A percentile compares a stretch with the other conserved stretches of the same genome.
phyloP scores from a whole-genome alignment of 2,797 vertebrate species.

The Gymnodraco acuticeps region DNA sequence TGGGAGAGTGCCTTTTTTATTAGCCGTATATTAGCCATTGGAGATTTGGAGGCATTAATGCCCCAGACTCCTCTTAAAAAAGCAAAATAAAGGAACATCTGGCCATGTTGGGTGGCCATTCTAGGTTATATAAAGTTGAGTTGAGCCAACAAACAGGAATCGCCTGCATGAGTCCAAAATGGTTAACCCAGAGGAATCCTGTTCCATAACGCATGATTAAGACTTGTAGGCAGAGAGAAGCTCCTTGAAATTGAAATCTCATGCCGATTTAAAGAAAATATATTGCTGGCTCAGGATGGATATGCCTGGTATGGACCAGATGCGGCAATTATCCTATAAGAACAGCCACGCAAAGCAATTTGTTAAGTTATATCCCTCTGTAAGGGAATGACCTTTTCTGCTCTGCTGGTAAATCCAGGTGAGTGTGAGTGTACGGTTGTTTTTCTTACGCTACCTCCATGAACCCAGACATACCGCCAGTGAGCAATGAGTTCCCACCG shows the following conservation, averaged over 20 bases:
- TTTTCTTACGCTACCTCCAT: slow-evolving; percentile 39
- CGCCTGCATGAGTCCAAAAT: slow-evolving; percentile 59
- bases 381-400: slow-evolving; percentile 40
- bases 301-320: slow-evolving; percentile 45
- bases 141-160: slow-evolving; percentile 66
- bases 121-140: slow-evolving; percentile 74
- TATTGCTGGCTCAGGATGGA: slow-evolving; percentile 60
- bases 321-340: slow-evolving; percentile 64
- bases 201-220: slow-evolving; percentile 69
- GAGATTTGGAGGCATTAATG: slow-evolving; percentile 69
- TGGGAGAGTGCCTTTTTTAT: slow-evolving; percentile 74
- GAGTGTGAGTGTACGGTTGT: slow-evolving; percentile 24
- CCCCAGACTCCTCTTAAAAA: slow-evolving; percentile 70
- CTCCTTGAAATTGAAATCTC: slow-evolving; percentile 82
- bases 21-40: slow-evolving; percentile 72
- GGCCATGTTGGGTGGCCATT: slow-evolving; percentile 75
- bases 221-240: slow-evolving; percentile 63
- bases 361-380: slow-evolving; percentile 48
- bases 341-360: slow-evolving; percentile 58
- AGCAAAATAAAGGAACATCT: slow-evolving; percentile 80
- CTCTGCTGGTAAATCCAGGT: slow-evolving; percentile 44
- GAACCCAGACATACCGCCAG: slow-evolving; percentile 34
- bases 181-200: slow-evolving; percentile 63
- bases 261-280: slow-evolving; percentile 69
- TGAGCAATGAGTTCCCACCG: slow-evolving; percentile 58